phyloP scores from a whole-genome alignment of 2,888 invertebrate genomes.

The Parochlus steinenii region DNA sequence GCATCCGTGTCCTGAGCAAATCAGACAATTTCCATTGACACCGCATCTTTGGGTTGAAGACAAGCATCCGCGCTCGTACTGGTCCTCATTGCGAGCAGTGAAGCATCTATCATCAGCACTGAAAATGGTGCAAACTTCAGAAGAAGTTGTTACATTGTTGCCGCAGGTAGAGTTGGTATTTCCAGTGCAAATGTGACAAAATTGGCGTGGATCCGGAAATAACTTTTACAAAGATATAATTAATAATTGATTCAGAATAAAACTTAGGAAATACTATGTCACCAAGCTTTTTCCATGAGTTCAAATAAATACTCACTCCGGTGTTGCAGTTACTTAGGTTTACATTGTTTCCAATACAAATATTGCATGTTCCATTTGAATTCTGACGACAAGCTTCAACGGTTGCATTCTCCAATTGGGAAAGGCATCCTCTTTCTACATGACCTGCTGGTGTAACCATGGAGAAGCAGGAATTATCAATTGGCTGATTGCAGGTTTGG shows the following conservation, averaged over 20 bases:
- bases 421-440: constrained; percentile 5
- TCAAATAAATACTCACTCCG: no score
- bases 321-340: no score
- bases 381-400: neutral
- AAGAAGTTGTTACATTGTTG: neutral
- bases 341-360: constrained; percentile 5
- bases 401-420: neutral
- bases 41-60: constrained; percentile 1
- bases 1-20: constrained; percentile 2
- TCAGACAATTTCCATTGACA: neutral
- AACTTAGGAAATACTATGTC: no score
- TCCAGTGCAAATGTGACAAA: constrained; percentile 2
- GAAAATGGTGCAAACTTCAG: neutral
- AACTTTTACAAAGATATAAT: no score
- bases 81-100: neutral
- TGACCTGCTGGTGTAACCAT: neutral
- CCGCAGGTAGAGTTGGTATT: constrained; percentile 1
- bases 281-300: no score
- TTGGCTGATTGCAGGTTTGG: no score
- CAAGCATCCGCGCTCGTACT: constrained; percentile 3
- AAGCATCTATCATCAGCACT: constrained; percentile 2
- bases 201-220: neutral
- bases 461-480: no score
- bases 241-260: no score
- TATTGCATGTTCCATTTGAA: constrained; percentile 1